Conservation (phyloP, 2,797 vertebrate genomes). For the Sebastes cheni region DNA sequence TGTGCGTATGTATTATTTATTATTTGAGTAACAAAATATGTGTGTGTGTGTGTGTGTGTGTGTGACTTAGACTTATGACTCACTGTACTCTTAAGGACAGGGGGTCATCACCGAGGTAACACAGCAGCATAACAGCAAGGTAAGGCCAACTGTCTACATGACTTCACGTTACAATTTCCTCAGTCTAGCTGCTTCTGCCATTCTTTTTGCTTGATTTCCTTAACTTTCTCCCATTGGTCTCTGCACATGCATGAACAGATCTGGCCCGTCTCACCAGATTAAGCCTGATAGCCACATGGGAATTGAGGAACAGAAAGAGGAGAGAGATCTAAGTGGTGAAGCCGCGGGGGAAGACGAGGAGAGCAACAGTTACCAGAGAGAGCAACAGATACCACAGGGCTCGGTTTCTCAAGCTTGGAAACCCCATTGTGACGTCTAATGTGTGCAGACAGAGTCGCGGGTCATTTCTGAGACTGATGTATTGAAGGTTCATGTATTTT, state of each 20-base stretch:
- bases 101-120: background rate
- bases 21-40: background rate
- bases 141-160: constrained; percentile 3
- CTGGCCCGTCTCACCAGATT: constrained; percentile 18
- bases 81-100: background rate
- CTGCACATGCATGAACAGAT: constrained; percentile 4
- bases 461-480: background rate
- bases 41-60: background rate
- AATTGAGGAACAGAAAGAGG: background rate
- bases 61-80: background rate
- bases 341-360: background rate
- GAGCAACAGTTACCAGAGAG: constrained; percentile 13
- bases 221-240: background rate
- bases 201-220: background rate
- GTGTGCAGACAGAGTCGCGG: background rate
- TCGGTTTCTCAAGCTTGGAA: background rate
- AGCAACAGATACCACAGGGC: constrained; percentile 12
- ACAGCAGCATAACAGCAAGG: background rate
- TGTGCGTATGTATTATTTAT: background rate
- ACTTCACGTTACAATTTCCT: background rate
- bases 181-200: background rate
- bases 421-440: background rate
- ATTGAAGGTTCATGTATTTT: background rate
- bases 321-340: background rate
- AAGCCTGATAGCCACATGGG: constrained; percentile 15